Evolutionary conservation across 1,140 invertebrate species (phyloP).

Genomic region (Cheumatopsyche charites): DNA sequence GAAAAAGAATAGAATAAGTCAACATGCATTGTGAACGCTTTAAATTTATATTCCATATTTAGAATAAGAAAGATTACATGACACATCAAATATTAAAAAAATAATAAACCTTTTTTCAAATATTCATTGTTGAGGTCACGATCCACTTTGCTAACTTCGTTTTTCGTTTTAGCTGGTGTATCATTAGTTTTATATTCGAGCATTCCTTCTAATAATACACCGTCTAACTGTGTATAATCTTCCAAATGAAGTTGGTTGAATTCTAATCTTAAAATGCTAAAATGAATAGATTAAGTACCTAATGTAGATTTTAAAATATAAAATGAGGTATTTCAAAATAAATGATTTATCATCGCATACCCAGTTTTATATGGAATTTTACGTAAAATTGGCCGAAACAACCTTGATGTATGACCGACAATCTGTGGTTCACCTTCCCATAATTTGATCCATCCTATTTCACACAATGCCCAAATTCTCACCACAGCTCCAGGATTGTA

Average conservation of each 20-base stretch:
- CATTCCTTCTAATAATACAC: slow-evolving; percentile 73
- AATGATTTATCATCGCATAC: too few relatives aligned
- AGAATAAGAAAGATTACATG: background rate
- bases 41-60: too few relatives aligned
- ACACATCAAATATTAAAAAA: background rate
- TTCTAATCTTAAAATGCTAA: slow-evolving; percentile 78
- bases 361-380: slow-evolving; percentile 67
- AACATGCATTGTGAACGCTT: background rate
- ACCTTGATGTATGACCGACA: slow-evolving; percentile 68
- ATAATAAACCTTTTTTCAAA: too few relatives aligned
- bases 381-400: slow-evolving; percentile 77
- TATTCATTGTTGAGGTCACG: too few relatives aligned
- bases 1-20: background rate
- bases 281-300: slow-evolving; percentile 41
- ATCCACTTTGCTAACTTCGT: background rate
- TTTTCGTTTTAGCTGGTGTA: background rate
- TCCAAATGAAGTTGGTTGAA: slow-evolving; percentile 80
- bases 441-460: slow-evolving; percentile 72
- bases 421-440: slow-evolving; percentile 76
- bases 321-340: slow-evolving; percentile 24
- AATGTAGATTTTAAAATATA: background rate
- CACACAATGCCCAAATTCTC: slow-evolving; percentile 73
- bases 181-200: slow-evolving; percentile 40
- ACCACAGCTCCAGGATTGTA: slow-evolving; percentile 89
- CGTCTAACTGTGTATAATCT: slow-evolving; percentile 90